Evolutionary conservation across 2,888 invertebrate genomes (phyloP).

Genomic region (Lepidochrysops patricia): DNA sequence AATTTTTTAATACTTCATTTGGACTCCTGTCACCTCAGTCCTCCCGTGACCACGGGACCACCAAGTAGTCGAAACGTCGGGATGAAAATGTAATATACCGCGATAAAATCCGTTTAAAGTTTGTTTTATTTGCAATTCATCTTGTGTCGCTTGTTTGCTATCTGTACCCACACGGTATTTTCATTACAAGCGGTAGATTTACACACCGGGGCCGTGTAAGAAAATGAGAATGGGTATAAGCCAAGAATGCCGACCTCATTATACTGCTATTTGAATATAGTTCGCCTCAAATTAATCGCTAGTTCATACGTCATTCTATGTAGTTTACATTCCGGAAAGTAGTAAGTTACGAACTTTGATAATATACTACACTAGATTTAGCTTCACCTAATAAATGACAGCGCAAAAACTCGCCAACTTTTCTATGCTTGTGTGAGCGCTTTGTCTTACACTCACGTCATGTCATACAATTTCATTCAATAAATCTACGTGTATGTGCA

Average conservation of each 20-base stretch:
- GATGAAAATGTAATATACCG: no score
- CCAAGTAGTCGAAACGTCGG: no score
- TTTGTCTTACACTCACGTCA: no score
- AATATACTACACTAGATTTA: not conserved
- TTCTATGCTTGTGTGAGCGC: no score
- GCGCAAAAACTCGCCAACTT: no score
- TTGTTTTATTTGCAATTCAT: no score
- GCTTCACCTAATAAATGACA: not conserved
- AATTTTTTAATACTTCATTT: no score
- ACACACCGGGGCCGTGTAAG: conserved; percentile 49
- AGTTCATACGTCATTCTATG: not conserved
- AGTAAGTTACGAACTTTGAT: not conserved
- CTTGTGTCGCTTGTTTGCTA: not conserved
- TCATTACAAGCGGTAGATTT: conserved; percentile 47
- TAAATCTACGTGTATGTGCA: no score
- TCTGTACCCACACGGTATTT: conserved; percentile 32
- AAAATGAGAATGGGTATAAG: conserved; percentile 45
- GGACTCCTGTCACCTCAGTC: no score
- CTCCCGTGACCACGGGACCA: no score
- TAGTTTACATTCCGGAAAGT: not conserved
- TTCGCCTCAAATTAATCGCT: not conserved
- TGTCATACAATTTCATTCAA: no score
- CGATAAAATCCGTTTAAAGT: no score
- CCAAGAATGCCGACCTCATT: conserved; percentile 38
- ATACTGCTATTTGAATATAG: not conserved